Evolutionary conservation across 2,888 invertebrate species (phyloP).

Genomic region (Caenorhabditis afra): DNA sequence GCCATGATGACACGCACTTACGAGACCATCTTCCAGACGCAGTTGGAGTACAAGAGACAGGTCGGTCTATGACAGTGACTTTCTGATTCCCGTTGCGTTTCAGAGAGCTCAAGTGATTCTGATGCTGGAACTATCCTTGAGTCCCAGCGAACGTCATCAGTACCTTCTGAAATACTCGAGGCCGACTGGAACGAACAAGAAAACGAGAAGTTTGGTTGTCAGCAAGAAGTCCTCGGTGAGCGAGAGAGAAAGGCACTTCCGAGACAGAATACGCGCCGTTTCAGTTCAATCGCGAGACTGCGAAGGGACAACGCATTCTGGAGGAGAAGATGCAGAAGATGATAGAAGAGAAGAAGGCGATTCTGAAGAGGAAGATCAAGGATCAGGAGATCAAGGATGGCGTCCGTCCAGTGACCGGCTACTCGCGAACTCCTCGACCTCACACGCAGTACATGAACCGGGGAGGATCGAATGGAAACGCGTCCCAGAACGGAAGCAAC

Average conservation of each 20-base stretch:
- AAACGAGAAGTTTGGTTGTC: constrained; percentile 77
- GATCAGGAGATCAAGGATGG: constrained; percentile 61
- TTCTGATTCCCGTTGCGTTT: not conserved
- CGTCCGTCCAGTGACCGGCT: constrained; percentile 57
- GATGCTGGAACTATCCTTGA: constrained; percentile 95
- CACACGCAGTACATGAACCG: constrained; percentile 57
- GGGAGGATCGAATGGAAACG: constrained; percentile 8
- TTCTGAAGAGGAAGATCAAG: constrained; percentile 64
- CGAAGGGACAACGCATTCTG: constrained; percentile 45
- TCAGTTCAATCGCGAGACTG: constrained; percentile 50
- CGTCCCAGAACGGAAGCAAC: constrained; percentile 22
- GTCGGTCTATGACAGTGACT: constrained; percentile 2
- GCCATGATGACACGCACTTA: constrained; percentile 97
- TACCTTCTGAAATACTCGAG: constrained; percentile 94
- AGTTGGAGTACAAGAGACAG: constrained; percentile 92
- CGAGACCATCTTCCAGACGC: constrained; percentile 95
- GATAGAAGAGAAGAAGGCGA: constrained; percentile 64
- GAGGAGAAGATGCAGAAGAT: constrained; percentile 61
- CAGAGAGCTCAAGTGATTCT: constrained; percentile 87
- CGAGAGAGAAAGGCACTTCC: not conserved
- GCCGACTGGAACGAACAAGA: constrained; percentile 84
- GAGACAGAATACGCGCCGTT: not conserved
- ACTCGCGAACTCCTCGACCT: constrained; percentile 50
- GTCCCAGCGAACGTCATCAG: constrained; percentile 87
- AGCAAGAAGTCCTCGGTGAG: constrained; percentile 61